A percentile compares a stretch with the other conserved stretches of the same genome.
Evolutionary conservation across 2,888 invertebrate species (phyloP).

Genomic region (Ditula angustiorana): DNA sequence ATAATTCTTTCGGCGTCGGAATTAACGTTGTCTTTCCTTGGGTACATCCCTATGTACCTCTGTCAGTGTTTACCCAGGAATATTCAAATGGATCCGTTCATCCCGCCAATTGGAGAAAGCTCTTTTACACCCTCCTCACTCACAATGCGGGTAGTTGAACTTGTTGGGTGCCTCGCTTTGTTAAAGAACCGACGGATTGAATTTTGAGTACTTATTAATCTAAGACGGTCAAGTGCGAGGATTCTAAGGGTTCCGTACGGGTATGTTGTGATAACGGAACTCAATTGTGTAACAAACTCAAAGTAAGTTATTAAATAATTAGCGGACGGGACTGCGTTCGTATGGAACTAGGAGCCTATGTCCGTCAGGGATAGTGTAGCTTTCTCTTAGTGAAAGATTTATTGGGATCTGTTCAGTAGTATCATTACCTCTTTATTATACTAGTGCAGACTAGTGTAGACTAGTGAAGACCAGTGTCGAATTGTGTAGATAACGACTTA

Average conservation of each 20-base stretch:
- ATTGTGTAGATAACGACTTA: no score
- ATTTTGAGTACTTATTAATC: background rate
- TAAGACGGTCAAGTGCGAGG: background rate
- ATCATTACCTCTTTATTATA: no score
- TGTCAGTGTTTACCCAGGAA: background rate
- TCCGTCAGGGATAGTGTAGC: no score
- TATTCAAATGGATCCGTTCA: constrained; percentile 5
- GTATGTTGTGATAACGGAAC: background rate
- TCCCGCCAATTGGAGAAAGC: background rate
- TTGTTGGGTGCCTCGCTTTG: background rate
- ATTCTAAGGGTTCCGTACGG: background rate
- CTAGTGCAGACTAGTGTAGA: no score
- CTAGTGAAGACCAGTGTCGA: no score
- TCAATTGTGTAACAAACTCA: no score
- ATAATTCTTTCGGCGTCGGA: background rate
- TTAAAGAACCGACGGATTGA: constrained; percentile 1
- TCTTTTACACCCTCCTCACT: constrained; percentile 1
- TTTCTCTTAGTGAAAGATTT: no score
- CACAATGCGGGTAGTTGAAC: constrained; percentile 6
- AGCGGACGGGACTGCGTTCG: no score
- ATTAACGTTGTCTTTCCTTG: background rate
- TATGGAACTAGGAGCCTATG: no score
- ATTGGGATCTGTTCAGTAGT: no score
- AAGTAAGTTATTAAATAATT: no score
- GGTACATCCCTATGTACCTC: background rate